These are phyloP conservation scores for Drosophila murphyi DNA, from an alignment of 1,140 invertebrate genomes.

Conservation along the genomic window DNA sequence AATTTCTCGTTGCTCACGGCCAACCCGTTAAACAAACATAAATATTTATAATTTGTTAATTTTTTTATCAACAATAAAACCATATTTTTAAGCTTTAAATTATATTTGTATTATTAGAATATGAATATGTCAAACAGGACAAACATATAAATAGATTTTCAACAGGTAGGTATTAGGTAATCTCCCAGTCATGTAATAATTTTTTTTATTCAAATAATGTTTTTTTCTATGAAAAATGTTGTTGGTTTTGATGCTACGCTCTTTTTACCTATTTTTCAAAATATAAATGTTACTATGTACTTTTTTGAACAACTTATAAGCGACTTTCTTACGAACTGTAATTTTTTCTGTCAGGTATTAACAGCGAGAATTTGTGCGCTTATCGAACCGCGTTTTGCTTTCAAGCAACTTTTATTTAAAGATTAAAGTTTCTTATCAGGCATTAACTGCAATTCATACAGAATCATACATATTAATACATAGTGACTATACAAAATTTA, in stretches of 20 bases:
- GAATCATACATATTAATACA: conserved; percentile 2
- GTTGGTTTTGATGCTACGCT: no score
- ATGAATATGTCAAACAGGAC: no score
- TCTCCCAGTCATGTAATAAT: no score
- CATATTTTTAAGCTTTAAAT: conserved; percentile 12
- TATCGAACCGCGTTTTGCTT: conserved; percentile 73
- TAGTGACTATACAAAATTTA: no score
- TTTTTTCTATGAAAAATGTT: no score
- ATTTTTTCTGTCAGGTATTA: conserved; percentile 70
- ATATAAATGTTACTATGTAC: not conserved
- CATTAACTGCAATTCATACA: conserved; percentile 65
- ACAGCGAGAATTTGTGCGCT: conserved; percentile 52
- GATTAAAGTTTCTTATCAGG: conserved; percentile 78
- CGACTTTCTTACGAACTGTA: conserved; percentile 66
- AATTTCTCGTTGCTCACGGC: not conserved
- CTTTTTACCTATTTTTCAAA: not conserved
- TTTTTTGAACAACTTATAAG: conserved; percentile 9
- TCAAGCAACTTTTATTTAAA: conserved; percentile 67
- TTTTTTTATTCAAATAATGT: no score
- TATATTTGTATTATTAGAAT: not conserved
- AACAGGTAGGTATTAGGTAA: no score
- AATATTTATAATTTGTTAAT: not conserved
- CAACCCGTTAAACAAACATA: conserved; percentile 7
- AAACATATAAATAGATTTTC: no score
- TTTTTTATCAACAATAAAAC: conserved; percentile 9